Evolutionary conservation across 2,888 invertebrate genomes (phyloP), one percentile per base, ranked within the genome.

Genomic region (Phaonia tiefii): DNA sequence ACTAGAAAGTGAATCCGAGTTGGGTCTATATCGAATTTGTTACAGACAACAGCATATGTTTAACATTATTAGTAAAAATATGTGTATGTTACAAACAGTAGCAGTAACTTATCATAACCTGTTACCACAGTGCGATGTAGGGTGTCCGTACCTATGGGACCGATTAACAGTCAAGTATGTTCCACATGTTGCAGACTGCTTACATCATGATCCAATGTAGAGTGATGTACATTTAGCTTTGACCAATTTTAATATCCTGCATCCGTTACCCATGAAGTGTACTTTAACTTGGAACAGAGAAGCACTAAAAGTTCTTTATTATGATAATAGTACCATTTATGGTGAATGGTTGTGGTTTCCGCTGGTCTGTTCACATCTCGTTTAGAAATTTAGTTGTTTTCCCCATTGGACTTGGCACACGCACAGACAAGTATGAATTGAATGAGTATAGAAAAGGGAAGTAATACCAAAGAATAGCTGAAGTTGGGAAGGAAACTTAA

Each of bases 311-410:
- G 60, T 81, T 72, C 44, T 56, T 54, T 75, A 72, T 63, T 42
- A 72, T 49, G 63, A 60, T 81, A 60, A 63, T 39, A 63, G 63
- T 63, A 63, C 63, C 42, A 63, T 63, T 63, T 42, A 39, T 63
- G 42, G 49, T 72, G 67, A 81, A 78, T 78, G 69, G 63, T 63
- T 78, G 69, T 58, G 75, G 78, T 69, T 78, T 81, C 81, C 75
- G 78, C 56, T 56, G 49, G 4, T 74, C 58, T 54, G 74, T 80
- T 74, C 51, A 58, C 70, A 65, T 76, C 72, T 60, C 42, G 51
- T 74, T 76, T 17, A 31, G 49, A 39, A 17, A 13, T n/a, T 60
- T 39, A 22, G 39, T 39, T 39, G 37, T 58, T 17, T 25, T 15
- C 20, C 22, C 22, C 58, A 65, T 69, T 65, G 58, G 39, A 60